phyloP scores from a whole-genome alignment of 2,888 invertebrate genomes.

The Osmoderma eremita region DNA sequence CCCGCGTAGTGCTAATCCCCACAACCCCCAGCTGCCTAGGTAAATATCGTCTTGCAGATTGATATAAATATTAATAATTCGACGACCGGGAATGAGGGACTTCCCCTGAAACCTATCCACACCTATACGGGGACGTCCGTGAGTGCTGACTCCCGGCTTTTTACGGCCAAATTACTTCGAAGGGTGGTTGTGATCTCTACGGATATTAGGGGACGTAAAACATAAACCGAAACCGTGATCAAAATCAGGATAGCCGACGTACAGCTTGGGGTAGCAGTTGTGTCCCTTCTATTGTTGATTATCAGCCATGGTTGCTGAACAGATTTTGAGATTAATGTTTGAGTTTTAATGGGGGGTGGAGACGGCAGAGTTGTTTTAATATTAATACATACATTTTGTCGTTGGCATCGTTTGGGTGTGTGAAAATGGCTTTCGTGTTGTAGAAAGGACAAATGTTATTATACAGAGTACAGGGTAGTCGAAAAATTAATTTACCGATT shows the following conservation, averaged over 20 bases:
- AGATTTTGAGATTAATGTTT: neutral
- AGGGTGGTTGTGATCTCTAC: neutral
- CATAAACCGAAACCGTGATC: constrained; percentile 10
- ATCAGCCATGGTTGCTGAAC: neutral
- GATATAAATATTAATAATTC: constrained; percentile 30
- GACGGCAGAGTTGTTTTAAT: too few relatives aligned
- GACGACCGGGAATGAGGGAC: neutral
- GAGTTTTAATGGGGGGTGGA: too few relatives aligned
- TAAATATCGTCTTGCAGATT: constrained; percentile 8
- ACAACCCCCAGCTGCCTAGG: too few relatives aligned
- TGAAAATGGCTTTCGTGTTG: too few relatives aligned
- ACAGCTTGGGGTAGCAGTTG: neutral
- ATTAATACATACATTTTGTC: too few relatives aligned
- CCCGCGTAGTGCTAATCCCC: too few relatives aligned
- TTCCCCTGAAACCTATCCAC: neutral
- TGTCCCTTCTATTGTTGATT: neutral
- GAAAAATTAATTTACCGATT: too few relatives aligned
- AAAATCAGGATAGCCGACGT: neutral
- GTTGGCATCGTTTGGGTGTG: too few relatives aligned
- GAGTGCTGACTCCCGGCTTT: neutral
- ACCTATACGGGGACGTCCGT: too few relatives aligned
- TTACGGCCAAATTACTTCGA: neutral
- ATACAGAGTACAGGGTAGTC: too few relatives aligned
- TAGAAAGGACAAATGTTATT: too few relatives aligned
- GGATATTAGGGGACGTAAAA: constrained; percentile 11